These are phyloP conservation scores for Octodon degus DNA, from an alignment of 2,113 vertebrate genomes.

Conservation along the genomic window DNA sequence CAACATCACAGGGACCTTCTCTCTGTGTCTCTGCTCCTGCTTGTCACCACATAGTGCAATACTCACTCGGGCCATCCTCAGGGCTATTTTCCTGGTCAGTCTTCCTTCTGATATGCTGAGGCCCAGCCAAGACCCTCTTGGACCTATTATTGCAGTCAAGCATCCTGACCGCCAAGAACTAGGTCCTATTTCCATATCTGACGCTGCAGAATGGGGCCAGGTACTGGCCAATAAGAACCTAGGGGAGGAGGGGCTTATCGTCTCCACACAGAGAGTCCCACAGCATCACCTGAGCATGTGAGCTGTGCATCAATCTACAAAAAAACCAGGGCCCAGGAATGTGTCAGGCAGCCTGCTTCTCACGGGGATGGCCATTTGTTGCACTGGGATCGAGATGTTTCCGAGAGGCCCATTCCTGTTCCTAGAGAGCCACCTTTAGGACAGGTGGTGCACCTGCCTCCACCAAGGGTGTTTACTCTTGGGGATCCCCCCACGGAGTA, in stretches of 20 bases:
- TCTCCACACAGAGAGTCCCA: not conserved
- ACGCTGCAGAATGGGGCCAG: too few relatives aligned
- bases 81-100: not conserved
- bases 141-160: not conserved
- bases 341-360: not conserved
- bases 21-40: not conserved
- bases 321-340: not conserved
- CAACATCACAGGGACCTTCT: rapidly evolving
- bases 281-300: rapidly evolving
- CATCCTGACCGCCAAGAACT: not conserved
- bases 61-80: not conserved
- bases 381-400: constrained; percentile 22
- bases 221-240: not conserved
- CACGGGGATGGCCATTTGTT: not conserved
- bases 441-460: constrained; percentile 78
- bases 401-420: not conserved
- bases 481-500: constrained; percentile 22
- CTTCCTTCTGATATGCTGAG: not conserved
- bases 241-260: too few relatives aligned
- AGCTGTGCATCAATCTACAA: too few relatives aligned
- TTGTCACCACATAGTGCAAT: not conserved
- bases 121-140: not conserved
- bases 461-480: constrained; percentile 55
- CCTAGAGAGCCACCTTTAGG: constrained; percentile 74
- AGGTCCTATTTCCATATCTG: not conserved